Conservation (phyloP, 2,797 vertebrate genomes). For the Podarcis siculus region DNA sequence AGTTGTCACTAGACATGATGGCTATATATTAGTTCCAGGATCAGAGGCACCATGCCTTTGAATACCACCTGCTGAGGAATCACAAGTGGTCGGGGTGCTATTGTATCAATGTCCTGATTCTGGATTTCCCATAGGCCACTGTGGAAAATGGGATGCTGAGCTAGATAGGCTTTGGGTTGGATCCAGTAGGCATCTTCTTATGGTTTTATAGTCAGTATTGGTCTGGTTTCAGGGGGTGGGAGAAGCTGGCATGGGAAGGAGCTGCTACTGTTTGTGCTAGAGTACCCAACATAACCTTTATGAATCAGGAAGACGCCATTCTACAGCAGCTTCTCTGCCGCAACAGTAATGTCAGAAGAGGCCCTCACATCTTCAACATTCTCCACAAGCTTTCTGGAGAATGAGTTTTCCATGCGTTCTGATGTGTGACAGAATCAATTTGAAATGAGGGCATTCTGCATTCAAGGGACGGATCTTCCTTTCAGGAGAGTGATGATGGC, state of each 20-base stretch:
- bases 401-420: not conserved
- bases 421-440: not conserved
- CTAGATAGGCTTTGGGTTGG: no score
- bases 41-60: not conserved
- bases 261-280: not conserved
- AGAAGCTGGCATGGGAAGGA: not conserved
- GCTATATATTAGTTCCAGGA: not conserved
- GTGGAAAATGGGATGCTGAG: no score
- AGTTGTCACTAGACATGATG: not conserved
- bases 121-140: no score
- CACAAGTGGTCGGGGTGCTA: no score
- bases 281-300: not conserved
- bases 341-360: not conserved
- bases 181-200: no score
- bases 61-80: not conserved
- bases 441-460: not conserved
- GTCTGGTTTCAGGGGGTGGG: not conserved
- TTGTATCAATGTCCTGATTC: no score
- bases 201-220: not conserved
- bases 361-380: not conserved
- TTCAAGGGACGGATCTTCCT: slow-evolving; percentile 21
- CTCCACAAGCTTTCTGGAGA: not conserved
- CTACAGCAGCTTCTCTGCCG: not conserved
- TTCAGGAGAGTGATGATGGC: not conserved
- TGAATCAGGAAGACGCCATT: not conserved